Conservation (phyloP, 2,888 invertebrate genomes). For the Ormyrus nitidulus region DNA sequence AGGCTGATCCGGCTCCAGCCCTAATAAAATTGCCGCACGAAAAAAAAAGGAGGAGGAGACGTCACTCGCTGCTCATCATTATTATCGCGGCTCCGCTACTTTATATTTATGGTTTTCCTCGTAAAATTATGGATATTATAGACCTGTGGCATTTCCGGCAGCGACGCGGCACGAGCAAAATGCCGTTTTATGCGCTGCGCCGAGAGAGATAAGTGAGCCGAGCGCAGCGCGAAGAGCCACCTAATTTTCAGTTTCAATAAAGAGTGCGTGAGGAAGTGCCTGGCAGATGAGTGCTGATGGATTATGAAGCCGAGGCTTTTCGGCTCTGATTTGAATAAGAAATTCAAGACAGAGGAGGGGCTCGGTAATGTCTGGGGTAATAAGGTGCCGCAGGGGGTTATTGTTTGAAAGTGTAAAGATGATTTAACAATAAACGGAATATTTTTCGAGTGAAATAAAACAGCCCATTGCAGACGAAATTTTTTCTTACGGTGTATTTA, state of each 20-base stretch:
- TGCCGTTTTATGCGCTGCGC: neutral
- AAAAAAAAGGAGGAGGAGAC: neutral
- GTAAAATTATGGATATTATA: slow-evolving; percentile 41
- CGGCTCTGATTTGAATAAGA: too few relatives aligned
- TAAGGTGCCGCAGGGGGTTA: too few relatives aligned
- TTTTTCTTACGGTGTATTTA: too few relatives aligned
- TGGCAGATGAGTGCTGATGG: too few relatives aligned
- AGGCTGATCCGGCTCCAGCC: slow-evolving; percentile 44
- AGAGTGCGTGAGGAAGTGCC: neutral
- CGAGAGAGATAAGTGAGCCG: slow-evolving; percentile 6
- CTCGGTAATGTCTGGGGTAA: too few relatives aligned
- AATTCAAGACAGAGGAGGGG: too few relatives aligned
- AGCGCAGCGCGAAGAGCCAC: neutral
- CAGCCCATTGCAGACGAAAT: too few relatives aligned
- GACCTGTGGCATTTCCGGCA: neutral
- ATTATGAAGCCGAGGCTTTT: too few relatives aligned
- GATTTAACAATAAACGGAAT: too few relatives aligned
- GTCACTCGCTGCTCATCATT: slow-evolving; percentile 15
- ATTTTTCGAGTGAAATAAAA: too few relatives aligned
- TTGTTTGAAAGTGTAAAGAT: too few relatives aligned
- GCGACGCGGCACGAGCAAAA: neutral
- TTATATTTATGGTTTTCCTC: slow-evolving; percentile 43
- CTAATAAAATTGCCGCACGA: slow-evolving; percentile 64
- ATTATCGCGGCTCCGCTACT: slow-evolving; percentile 32
- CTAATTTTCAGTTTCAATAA: slow-evolving; percentile 18